Conservation (phyloP, 2,113 vertebrate genomes). For the Capreolus pygargus region DNA sequence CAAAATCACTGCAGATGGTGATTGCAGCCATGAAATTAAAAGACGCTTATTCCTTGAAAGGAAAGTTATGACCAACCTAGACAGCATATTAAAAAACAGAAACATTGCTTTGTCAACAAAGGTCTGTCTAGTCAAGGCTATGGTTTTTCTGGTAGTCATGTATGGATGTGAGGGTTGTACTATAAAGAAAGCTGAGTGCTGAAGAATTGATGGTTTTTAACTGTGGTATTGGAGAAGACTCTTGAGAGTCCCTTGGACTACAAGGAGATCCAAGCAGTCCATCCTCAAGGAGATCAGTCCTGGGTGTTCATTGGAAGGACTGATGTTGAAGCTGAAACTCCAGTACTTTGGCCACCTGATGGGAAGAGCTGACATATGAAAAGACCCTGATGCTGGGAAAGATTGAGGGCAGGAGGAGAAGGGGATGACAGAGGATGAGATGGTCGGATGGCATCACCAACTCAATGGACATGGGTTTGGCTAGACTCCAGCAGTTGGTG, state of each 20-base stretch:
- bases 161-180: not conserved
- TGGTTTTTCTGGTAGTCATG: not conserved
- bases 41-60: not conserved
- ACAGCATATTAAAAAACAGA: not conserved
- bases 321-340: not conserved
- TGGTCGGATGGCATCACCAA: not conserved
- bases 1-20: not conserved
- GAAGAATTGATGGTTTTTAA: not conserved
- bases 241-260: not conserved
- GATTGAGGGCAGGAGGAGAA: not conserved
- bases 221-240: not conserved
- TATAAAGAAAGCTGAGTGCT: rapidly evolving
- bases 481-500: not conserved
- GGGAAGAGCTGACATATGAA: not conserved
- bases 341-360: not conserved
- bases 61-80: not conserved
- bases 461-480: not conserved
- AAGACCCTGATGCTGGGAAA: not conserved
- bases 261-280: not conserved
- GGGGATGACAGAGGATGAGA: not conserved
- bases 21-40: not conserved
- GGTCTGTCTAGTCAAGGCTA: not conserved
- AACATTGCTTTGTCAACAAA: not conserved
- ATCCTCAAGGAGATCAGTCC: not conserved
- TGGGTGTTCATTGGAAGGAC: not conserved